Base-by-base conservation (phyloP, 2,113 vertebrate species). In the Sylvilagus bachmani region DNA sequence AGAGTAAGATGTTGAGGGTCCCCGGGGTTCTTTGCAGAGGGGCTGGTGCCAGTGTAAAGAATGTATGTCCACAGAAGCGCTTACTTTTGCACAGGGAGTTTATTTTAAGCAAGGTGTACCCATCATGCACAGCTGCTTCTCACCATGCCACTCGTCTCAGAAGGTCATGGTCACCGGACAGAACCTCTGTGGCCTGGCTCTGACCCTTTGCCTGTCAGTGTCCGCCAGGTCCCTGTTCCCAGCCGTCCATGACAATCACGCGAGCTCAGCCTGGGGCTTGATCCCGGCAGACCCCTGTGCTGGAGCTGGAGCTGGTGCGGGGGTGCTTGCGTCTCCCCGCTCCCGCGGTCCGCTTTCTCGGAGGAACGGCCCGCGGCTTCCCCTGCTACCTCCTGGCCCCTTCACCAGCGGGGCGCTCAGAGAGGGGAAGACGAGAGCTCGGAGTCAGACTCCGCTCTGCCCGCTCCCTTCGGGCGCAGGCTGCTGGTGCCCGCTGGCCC, bases 31-130 rank as follows among this genome's bases (percentile, higher is more conserved):
- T 38, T 9, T 4, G 25, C 27, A 25, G 25, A 78, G 62, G 38
- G 53, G 31, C 64, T 53, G 69, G 31, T 12, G 5, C 61, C 78
- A 2, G 6, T 49, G 66, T 8, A 2, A 61, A 61, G 78, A 55
- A 3, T 4, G 2, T 27, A 2, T 14, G 44, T 78, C n/a, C 0
- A 1, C 19, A 9, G 9, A 71, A 66, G 33, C 51, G 10, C 0
- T 25, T 7, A 16, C 19, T 24, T 81, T n/a, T 29, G 44, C 9
- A 1, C 3, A 27, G 33, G 17, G 67, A 31, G 70, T 77, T 79
- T 31, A 11, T 49, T 36, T 21, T 66, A 29, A 77, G 70, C 79
- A 25, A 78, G 49, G 12, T 24, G 0, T 11, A 6, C 33, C 67
- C 22, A 25, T 0, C 33, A 8, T 6, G 1, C 14, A 21, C 62